Conservation (phyloP, 2,113 vertebrate genomes). For the Rhizomys pruinosus region DNA sequence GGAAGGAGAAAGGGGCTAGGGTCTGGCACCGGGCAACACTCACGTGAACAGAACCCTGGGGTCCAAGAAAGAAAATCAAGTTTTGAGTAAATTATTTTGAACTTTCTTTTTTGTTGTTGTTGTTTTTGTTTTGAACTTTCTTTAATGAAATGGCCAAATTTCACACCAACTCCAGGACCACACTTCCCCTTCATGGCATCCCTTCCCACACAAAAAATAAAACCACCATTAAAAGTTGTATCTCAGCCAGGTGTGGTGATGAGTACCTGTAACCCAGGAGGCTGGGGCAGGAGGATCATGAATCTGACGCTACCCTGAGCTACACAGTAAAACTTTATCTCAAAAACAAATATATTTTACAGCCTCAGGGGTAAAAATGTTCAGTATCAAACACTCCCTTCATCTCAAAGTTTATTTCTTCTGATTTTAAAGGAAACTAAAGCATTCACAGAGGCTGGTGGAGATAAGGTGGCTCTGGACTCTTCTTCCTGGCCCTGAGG, state of each 20-base stretch:
- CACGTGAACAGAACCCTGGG: not conserved
- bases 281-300: not conserved
- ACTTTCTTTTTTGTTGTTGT: too few species aligned
- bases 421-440: slow-evolving; percentile 30
- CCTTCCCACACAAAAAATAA: not conserved
- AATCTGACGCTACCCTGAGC: not conserved
- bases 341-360: not conserved
- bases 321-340: not conserved
- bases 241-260: not conserved
- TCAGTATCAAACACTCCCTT: slow-evolving; percentile 18
- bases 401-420: not conserved
- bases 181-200: not conserved
- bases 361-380: not conserved
- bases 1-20: not conserved
- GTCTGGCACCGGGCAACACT: too few species aligned
- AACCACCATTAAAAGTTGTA: not conserved
- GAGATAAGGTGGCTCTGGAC: not conserved
- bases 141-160: not conserved
- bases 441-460: not conserved
- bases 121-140: not conserved
- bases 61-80: not conserved
- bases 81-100: not conserved
- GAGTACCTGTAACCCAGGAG: not conserved
- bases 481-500: not conserved
- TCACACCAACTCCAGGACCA: not conserved